Conservation (phyloP, 2,797 vertebrate species). For the Tangara arthus region DNA sequence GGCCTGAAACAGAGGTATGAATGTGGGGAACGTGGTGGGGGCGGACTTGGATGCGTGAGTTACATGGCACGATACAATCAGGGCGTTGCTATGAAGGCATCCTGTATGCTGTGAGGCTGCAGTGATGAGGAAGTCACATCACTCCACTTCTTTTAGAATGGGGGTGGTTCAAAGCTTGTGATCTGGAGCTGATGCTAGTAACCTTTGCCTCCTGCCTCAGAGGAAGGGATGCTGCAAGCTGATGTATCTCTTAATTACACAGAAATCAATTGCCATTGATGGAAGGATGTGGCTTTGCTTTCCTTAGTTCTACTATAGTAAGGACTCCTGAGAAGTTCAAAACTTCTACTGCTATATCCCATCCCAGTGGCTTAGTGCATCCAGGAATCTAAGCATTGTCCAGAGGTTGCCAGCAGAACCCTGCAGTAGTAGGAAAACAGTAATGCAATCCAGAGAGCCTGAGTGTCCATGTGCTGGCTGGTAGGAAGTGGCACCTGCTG, state of each 20-base stretch:
- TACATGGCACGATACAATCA: accelerated
- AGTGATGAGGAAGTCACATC: not conserved
- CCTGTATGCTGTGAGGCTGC: not conserved
- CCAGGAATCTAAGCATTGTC: not conserved
- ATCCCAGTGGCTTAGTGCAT: not conserved
- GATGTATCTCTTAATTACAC: not conserved
- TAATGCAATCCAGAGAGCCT: not conserved
- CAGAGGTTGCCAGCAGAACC: not conserved
- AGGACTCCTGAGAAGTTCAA: not conserved
- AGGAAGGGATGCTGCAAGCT: not conserved
- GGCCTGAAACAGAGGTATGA: conserved; percentile 94
- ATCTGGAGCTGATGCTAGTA: not conserved
- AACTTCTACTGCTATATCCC: not conserved
- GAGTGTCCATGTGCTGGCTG: not conserved
- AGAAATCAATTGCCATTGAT: not conserved
- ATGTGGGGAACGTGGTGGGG: not conserved
- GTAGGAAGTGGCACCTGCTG: not conserved
- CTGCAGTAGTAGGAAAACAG: not conserved
- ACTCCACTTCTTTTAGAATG: not conserved
- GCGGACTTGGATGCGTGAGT: accelerated
- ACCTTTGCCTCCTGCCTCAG: not conserved
- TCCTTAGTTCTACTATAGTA: not conserved
- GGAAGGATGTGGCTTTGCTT: not conserved
- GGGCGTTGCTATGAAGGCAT: not conserved
- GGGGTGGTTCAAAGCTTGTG: not conserved